Conservation (phyloP, 2,888 invertebrate species). For the Nomada fucata region DNA sequence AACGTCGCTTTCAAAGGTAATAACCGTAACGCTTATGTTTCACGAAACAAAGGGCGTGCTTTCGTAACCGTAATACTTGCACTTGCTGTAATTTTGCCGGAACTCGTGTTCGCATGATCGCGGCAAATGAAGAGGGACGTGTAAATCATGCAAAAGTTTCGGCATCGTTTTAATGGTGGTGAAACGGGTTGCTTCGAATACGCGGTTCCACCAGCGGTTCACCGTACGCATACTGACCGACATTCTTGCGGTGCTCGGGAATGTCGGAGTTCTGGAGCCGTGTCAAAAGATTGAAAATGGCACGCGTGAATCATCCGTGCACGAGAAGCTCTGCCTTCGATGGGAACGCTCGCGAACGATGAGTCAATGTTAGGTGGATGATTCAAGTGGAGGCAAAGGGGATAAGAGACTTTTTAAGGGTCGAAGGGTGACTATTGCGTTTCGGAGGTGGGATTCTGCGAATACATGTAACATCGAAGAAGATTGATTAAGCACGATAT, state of each 20-base stretch:
- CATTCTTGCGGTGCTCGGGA: constrained; percentile 44
- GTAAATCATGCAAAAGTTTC: background rate
- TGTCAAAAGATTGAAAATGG: constrained; percentile 14
- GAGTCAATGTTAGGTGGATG: constrained; percentile 1
- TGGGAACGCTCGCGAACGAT: constrained; percentile 8
- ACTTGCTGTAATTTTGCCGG: background rate
- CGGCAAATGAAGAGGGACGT: background rate
- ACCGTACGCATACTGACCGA: constrained; percentile 32
- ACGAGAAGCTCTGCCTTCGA: background rate
- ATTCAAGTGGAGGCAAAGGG: background rate
- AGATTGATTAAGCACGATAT: background rate
- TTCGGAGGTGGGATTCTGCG: background rate
- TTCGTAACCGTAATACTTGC: background rate
- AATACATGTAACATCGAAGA: background rate
- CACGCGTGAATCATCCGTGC: constrained; percentile 24
- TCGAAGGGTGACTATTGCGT: background rate
- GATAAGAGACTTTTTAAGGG: background rate
- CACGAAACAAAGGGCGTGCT: background rate
- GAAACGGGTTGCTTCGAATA: background rate
- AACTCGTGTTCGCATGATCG: too few species aligned
- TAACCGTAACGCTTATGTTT: too few species aligned
- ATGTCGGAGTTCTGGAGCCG: constrained; percentile 23
- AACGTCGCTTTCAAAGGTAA: too few species aligned
- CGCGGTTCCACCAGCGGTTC: constrained; percentile 11
- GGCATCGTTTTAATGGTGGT: constrained; percentile 15